A percentile compares a stretch with the other conserved stretches of the same genome.
Evolutionary conservation across 2,888 invertebrate genomes (phyloP).

Genomic region (Thysanoteuthis rhombus): DNA sequence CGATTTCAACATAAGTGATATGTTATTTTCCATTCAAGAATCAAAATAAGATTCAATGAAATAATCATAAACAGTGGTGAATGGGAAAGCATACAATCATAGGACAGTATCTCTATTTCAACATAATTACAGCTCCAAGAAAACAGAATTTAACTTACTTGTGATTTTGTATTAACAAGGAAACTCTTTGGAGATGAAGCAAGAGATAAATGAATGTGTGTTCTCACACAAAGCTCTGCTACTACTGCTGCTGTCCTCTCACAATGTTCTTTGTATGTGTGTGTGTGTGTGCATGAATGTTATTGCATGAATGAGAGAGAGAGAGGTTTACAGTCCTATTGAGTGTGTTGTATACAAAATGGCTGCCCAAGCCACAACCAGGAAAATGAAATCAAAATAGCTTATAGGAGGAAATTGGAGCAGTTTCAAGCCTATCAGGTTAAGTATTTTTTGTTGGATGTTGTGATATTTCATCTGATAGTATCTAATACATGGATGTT

Average conservation of each 20-base stretch:
- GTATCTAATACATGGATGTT: background rate
- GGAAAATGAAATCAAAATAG: background rate
- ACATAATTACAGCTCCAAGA: background rate
- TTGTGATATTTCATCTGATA: background rate
- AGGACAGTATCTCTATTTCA: background rate
- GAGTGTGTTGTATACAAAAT: background rate
- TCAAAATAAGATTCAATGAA: background rate
- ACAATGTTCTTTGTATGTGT: too few relatives aligned
- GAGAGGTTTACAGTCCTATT: background rate
- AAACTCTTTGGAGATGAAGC: background rate
- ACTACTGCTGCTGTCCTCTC: too few relatives aligned
- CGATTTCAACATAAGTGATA: background rate
- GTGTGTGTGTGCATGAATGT: too few relatives aligned
- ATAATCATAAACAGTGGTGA: background rate
- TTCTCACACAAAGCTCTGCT: too few relatives aligned
- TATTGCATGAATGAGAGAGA: background rate
- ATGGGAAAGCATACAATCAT: background rate
- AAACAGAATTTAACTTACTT: conserved; percentile 12
- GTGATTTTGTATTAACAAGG: background rate
- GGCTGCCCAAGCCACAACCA: background rate
- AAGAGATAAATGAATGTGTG: too few relatives aligned
- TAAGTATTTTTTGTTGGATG: background rate
- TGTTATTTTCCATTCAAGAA: background rate
- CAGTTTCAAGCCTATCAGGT: background rate
- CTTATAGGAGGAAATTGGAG: background rate